Conservation (phyloP, 2,113 vertebrate species). For the Accipiter virgatus region DNA sequence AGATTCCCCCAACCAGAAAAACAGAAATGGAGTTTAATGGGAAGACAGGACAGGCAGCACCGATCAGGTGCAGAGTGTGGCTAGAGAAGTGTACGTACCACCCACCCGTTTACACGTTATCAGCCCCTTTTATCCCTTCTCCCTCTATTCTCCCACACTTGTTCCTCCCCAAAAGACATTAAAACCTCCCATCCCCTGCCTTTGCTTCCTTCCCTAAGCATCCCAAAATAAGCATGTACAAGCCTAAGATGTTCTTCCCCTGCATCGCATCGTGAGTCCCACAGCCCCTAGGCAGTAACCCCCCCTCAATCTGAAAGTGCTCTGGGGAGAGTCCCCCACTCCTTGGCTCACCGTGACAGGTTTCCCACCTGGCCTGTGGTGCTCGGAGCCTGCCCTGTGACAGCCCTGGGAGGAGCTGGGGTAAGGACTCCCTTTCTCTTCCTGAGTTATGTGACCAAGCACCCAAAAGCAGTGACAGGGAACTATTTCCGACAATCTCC, state of each 20-base stretch:
- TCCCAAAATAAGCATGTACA: background rate
- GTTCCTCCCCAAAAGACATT: background rate
- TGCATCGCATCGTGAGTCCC: background rate
- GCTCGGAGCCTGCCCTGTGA: accelerated
- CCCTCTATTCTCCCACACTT: background rate
- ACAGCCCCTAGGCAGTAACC: background rate
- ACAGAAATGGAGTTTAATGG: background rate
- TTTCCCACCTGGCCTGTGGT: background rate
- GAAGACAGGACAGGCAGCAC: background rate
- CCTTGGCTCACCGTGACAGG: background rate
- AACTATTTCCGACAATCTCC: background rate
- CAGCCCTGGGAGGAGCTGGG: background rate
- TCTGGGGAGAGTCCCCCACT: background rate
- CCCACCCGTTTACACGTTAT: accelerated
- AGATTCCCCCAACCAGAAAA: background rate
- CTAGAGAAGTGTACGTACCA: background rate
- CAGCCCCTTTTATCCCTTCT: background rate
- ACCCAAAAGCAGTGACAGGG: background rate
- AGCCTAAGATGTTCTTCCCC: background rate
- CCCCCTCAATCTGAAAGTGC: background rate
- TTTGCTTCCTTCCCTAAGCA: background rate
- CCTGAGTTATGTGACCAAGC: background rate
- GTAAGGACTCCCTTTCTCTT: background rate
- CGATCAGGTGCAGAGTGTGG: background rate
- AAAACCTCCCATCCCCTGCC: background rate